phyloP scores from a whole-genome alignment of 2,888 invertebrate species.

The Parnassius glacialis region DNA sequence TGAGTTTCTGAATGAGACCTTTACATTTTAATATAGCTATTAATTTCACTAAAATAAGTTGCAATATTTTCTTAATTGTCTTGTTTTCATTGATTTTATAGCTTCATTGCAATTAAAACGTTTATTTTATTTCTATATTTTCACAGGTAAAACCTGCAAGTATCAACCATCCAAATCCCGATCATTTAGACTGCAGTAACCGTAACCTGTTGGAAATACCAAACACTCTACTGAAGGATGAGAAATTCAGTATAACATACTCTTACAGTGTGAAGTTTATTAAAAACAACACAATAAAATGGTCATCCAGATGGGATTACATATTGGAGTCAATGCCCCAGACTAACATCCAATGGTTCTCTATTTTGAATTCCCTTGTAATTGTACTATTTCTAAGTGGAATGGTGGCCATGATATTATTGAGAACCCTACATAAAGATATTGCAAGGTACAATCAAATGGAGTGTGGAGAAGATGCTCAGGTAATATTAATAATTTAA shows the following conservation, averaged over 20 bases:
- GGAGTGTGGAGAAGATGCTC: constrained; percentile 92
- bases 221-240: constrained; percentile 67
- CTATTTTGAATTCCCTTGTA: constrained; percentile 97
- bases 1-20: too few relatives aligned
- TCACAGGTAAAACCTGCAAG: constrained; percentile 78
- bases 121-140: constrained; percentile 16
- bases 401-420: constrained; percentile 99
- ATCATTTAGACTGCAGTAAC: constrained; percentile 71
- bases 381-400: constrained; percentile 98
- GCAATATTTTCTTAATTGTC: too few relatives aligned
- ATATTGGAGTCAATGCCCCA: constrained; percentile 99
- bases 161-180: constrained; percentile 73
- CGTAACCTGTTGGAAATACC: constrained; percentile 87
- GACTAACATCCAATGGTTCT: constrained; percentile 99
- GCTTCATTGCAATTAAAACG: not conserved
- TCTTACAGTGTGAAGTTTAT: constrained; percentile 92
- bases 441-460: constrained; percentile 99
- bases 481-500: constrained; percentile 83
- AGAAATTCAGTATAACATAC: constrained; percentile 86
- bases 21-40: too few relatives aligned
- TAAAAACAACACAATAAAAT: constrained; percentile 92
- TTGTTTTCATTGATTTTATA: too few relatives aligned
- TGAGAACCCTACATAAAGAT: constrained; percentile 98
- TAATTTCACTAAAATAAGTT: too few relatives aligned
- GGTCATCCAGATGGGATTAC: constrained; percentile 99